Evolutionary conservation across 2,888 invertebrate species (phyloP).

Genomic region (Ormyrus thymus): DNA sequence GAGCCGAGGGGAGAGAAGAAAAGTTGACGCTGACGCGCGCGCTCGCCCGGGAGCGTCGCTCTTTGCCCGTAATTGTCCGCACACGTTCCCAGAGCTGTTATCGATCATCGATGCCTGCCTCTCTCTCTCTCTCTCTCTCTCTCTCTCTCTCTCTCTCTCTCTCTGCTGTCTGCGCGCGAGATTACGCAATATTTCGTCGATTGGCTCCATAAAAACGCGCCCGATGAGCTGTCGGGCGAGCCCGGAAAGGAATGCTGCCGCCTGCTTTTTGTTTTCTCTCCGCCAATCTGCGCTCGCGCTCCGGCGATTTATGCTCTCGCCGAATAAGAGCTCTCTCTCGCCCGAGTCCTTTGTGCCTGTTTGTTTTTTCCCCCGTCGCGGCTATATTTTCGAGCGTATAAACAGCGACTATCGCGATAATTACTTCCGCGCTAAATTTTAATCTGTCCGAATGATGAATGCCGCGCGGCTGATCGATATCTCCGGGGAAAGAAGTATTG

Average conservation of each 20-base stretch:
- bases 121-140: neutral
- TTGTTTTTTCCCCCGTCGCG: neutral
- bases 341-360: neutral
- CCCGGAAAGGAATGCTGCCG: neutral
- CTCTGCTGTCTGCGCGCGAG: neutral
- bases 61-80: conserved; percentile 23
- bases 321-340: neutral
- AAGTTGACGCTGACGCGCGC: neutral
- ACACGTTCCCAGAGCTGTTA: conserved; percentile 13
- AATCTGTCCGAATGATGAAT: conserved; percentile 14
- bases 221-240: conserved; percentile 10
- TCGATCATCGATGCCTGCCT: conserved; percentile 26
- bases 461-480: conserved; percentile 11
- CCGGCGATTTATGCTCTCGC: neutral
- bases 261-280: neutral
- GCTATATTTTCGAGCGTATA: neutral
- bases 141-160: neutral
- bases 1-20: conserved; percentile 44
- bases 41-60: neutral
- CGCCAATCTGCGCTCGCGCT: neutral
- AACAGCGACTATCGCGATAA: conserved; percentile 8
- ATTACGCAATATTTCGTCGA: conserved; percentile 31
- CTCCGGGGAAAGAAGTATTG: conserved; percentile 15
- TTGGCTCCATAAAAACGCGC: conserved; percentile 27
- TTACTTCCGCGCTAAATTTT: conserved; percentile 32